These are phyloP conservation scores for Ophiothrix spiculata DNA, from an alignment of 35 echinoderm and acorn worm species.

Conservation along the genomic window DNA sequence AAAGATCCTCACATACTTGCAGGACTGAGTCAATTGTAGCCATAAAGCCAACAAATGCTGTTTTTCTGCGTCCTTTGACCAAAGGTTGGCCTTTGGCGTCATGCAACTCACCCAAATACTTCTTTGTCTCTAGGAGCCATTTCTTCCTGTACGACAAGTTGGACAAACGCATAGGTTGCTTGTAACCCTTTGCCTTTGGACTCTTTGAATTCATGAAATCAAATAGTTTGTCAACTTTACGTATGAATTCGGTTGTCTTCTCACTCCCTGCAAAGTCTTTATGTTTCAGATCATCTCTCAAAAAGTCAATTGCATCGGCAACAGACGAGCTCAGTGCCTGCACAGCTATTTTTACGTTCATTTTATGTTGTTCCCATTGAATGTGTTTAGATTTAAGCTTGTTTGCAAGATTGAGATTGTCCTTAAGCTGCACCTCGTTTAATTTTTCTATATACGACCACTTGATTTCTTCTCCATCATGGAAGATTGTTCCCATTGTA, in stretches of 20 bases:
- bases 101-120: slow-evolving; percentile 23
- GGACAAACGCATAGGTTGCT: slow-evolving; percentile 35
- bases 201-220: slow-evolving; percentile 53
- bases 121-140: slow-evolving; percentile 17
- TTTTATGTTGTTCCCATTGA: slow-evolving; percentile 65
- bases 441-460: slow-evolving; percentile 51
- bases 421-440: slow-evolving; percentile 43
- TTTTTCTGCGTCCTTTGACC: slow-evolving; percentile 21
- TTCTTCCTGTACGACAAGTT: slow-evolving; percentile 24
- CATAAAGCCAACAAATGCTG: slow-evolving; percentile 29
- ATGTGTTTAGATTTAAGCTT: slow-evolving; percentile 68
- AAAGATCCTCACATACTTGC: too few species aligned
- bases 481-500: not conserved
- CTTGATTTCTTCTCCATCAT: slow-evolving; percentile 11
- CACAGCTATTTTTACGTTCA: slow-evolving; percentile 70
- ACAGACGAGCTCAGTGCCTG: slow-evolving; percentile 67
- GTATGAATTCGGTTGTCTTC: slow-evolving; percentile 44
- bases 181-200: not conserved
- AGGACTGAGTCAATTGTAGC: too few species aligned
- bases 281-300: slow-evolving; percentile 40
- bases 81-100: slow-evolving; percentile 23
- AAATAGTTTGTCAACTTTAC: slow-evolving; percentile 57
- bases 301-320: slow-evolving; percentile 70
- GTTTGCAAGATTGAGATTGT: slow-evolving; percentile 64
- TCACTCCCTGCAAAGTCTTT: slow-evolving; percentile 61